Conservation (phyloP, 2,888 invertebrate species). For the Cephus pygmeus region DNA sequence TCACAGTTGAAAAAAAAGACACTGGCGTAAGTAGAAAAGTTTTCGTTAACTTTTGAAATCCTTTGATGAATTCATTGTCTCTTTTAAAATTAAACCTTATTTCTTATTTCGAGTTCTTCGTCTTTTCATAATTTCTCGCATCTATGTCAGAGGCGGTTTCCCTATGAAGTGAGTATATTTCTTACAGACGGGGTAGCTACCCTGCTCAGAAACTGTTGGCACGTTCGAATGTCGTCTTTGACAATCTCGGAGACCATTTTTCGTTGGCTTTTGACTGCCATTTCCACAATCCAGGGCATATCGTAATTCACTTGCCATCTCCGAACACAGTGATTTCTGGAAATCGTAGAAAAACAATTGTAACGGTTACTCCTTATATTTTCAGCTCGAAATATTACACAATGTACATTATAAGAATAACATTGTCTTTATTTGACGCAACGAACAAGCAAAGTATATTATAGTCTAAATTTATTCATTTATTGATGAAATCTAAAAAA, state of each 20-base stretch:
- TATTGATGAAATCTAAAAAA: not conserved
- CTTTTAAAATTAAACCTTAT: constrained; percentile 12
- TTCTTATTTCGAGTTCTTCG: not conserved
- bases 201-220: constrained; percentile 49
- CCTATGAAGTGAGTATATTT: constrained; percentile 54
- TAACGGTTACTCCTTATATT: not conserved
- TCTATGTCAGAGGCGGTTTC: constrained; percentile 51
- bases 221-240: constrained; percentile 41
- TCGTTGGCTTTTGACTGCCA: constrained; percentile 41
- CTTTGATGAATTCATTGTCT: not conserved
- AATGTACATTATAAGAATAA: not conserved
- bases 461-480: not conserved
- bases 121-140: not conserved
- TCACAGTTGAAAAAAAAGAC: not conserved
- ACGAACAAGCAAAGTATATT: not conserved
- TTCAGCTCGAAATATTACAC: not conserved
- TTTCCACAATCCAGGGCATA: constrained; percentile 75
- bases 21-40: not conserved
- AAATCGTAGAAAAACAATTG: constrained; percentile 32
- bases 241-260: constrained; percentile 37
- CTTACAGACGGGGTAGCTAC: constrained; percentile 41
- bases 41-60: not conserved
- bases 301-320: constrained; percentile 79
- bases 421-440: not conserved
- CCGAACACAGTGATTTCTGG: constrained; percentile 78